These are phyloP conservation scores for Caenorhabditis briggsae DNA, from an alignment of 1,140 invertebrate species.

Conservation along the genomic window DNA sequence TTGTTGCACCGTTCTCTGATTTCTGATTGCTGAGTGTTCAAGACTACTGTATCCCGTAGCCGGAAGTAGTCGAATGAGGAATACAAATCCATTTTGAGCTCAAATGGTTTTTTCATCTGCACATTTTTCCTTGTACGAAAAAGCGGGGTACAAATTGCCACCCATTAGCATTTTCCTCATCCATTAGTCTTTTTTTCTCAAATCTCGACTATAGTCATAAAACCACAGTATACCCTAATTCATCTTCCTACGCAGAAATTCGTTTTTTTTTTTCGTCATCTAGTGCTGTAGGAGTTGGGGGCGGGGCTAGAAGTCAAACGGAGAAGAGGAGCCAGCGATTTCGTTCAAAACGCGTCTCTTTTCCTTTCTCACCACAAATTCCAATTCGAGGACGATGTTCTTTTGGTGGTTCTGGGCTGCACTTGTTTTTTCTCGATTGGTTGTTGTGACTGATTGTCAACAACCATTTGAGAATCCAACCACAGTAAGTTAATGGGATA, in stretches of 20 bases:
- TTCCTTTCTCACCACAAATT: background rate
- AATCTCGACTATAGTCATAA: conserved; percentile 11
- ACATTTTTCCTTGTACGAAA: too few relatives aligned
- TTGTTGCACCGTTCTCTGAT: too few relatives aligned
- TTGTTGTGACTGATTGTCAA: background rate
- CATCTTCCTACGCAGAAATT: background rate
- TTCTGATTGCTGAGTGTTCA: too few relatives aligned
- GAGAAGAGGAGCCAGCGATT: background rate
- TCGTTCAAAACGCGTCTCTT: background rate
- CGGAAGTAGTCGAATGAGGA: too few relatives aligned
- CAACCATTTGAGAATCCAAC: background rate
- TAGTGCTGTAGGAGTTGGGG: background rate
- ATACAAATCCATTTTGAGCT: too few relatives aligned
- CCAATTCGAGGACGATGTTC: conserved; percentile 25
- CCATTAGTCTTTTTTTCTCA: background rate
- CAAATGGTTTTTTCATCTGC: too few relatives aligned
- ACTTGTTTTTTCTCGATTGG: background rate
- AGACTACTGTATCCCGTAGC: too few relatives aligned
- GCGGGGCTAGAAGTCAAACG: background rate
- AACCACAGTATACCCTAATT: background rate
- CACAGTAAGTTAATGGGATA: too few relatives aligned
- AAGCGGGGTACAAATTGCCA: too few relatives aligned
- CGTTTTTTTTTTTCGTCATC: background rate
- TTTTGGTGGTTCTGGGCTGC: background rate
- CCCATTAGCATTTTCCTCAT: too few relatives aligned